A percentile compares a stretch with the other conserved stretches of the same genome.
These are phyloP conservation scores for Tholera decimalis DNA, from an alignment of 2,888 invertebrate genomes.

Conservation along the genomic window DNA sequence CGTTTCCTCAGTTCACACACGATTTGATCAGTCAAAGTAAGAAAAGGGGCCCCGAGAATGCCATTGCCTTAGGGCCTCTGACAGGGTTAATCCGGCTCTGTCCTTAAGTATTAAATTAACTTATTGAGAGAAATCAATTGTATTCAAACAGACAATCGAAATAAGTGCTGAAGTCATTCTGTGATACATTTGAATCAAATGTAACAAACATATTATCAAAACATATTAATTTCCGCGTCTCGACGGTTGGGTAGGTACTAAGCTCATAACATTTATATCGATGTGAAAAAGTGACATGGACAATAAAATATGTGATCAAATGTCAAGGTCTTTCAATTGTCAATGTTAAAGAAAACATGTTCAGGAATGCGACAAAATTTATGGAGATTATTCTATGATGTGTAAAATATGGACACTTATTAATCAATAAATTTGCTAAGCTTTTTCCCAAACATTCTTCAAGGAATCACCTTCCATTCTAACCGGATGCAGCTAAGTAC, in stretches of 20 bases:
- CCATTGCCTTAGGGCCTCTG: too few species aligned
- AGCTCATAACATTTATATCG: conserved; percentile 30
- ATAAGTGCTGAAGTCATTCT: conserved; percentile 9
- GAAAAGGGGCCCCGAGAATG: too few species aligned
- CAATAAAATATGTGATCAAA: conserved; percentile 62
- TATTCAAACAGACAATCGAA: conserved; percentile 3
- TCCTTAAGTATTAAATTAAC: too few species aligned
- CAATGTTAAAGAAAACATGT: conserved; percentile 44
- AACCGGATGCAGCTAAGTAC: not conserved
- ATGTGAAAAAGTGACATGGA: conserved; percentile 44
- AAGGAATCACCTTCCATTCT: not conserved
- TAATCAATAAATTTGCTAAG: not conserved
- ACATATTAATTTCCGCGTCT: conserved; percentile 37
- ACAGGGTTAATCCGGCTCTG: too few species aligned
- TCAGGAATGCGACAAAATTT: conserved; percentile 46
- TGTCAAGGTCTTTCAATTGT: conserved; percentile 52
- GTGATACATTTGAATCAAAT: conserved; percentile 6
- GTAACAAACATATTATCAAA: conserved; percentile 12
- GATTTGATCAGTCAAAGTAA: too few species aligned
- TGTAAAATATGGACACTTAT: too few species aligned
- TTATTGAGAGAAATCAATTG: conserved; percentile 2
- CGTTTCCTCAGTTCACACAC: too few species aligned
- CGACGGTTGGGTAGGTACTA: conserved; percentile 21
- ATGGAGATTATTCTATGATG: conserved; percentile 15
- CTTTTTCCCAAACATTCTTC: not conserved